phyloP scores from a whole-genome alignment of 2,888 invertebrate species.

The Polymixis flavicincta region DNA sequence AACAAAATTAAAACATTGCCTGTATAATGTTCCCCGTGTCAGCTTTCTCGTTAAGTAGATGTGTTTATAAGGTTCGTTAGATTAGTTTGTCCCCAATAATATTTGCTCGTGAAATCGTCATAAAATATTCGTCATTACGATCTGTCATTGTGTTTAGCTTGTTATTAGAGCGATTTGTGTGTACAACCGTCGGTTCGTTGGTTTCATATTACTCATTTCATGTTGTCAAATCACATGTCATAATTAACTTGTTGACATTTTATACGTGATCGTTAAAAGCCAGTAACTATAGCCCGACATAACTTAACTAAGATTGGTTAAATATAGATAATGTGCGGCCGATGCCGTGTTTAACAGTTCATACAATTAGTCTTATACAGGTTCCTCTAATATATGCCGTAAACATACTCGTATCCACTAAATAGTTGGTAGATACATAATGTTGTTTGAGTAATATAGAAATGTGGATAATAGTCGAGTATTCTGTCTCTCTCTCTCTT shows the following conservation, averaged over 20 bases:
- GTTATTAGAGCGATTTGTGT: conserved; percentile 51
- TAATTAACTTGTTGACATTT: conserved; percentile 58
- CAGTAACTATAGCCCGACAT: conserved; percentile 27
- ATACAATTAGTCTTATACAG: conserved; percentile 46
- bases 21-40: conserved; percentile 21
- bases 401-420: conserved; percentile 54
- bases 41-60: conserved; percentile 42
- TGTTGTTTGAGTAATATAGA: conserved; percentile 39
- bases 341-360: conserved; percentile 28
- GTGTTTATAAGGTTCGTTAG: conserved; percentile 52
- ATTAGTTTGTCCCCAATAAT: conserved; percentile 48
- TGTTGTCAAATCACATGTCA: conserved; percentile 52
- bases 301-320: conserved; percentile 43
- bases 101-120: conserved; percentile 48
- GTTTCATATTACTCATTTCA: conserved; percentile 46
- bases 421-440: conserved; percentile 24
- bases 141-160: conserved; percentile 49
- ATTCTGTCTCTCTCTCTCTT: conserved; percentile 4
- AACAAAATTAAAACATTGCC: conserved; percentile 49
- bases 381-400: conserved; percentile 45
- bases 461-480: conserved; percentile 45
- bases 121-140: conserved; percentile 56
- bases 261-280: conserved; percentile 46
- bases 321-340: conserved; percentile 35
- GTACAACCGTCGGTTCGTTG: conserved; percentile 25